phyloP scores from a whole-genome alignment of 2,888 invertebrate species.

The Drosophila testacea region DNA sequence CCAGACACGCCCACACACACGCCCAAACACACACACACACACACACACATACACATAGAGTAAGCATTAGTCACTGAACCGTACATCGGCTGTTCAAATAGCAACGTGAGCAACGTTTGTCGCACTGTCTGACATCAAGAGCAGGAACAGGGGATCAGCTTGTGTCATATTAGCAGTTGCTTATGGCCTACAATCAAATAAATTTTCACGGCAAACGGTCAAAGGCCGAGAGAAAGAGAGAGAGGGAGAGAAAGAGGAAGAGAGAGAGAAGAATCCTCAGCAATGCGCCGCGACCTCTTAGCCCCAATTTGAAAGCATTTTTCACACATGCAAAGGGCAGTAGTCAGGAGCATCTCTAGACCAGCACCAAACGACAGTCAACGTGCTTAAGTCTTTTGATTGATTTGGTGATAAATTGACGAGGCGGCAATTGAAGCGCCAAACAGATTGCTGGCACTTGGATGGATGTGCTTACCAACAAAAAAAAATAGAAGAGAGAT shows the following conservation, averaged over 20 bases:
- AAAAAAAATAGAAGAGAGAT: conserved; percentile 27
- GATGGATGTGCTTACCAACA: conserved; percentile 43
- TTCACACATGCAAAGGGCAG: conserved; percentile 58
- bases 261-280: neutral
- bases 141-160: conserved; percentile 45
- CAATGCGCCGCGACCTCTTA: conserved; percentile 46
- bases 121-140: conserved; percentile 27
- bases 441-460: conserved; percentile 69
- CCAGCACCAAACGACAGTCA: conserved; percentile 14
- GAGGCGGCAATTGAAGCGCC: conserved; percentile 68
- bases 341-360: conserved; percentile 25
- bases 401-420: conserved; percentile 79
- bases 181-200: conserved; percentile 79
- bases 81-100: conserved; percentile 48
- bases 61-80: conserved; percentile 59
- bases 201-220: conserved; percentile 77
- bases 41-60: conserved; percentile 11
- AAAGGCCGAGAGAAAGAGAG: conserved; percentile 48
- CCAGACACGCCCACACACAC: conserved; percentile 47
- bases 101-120: conserved; percentile 39
- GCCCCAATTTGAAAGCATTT: conserved; percentile 63
- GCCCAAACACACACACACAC: conserved; percentile 9
- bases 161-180: conserved; percentile 78
- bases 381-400: conserved; percentile 68
- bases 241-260: neutral